Conservation (phyloP, 2,888 invertebrate species). For the Acleris laterana region DNA sequence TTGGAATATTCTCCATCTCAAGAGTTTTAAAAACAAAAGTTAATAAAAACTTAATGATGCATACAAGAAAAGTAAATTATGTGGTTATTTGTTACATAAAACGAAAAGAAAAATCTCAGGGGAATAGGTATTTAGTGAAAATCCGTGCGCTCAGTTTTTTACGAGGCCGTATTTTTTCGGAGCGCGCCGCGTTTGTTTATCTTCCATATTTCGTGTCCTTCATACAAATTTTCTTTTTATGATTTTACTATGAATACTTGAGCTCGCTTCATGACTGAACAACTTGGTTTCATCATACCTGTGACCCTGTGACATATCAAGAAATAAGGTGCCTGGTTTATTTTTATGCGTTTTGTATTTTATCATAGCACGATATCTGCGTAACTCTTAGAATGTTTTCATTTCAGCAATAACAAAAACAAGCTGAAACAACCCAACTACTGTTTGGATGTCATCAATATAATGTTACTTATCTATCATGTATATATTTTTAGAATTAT, state of each 20-base stretch:
- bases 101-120: constrained; percentile 52
- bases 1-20: too few relatives aligned
- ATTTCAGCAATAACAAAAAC: too few relatives aligned
- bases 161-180: constrained; percentile 65
- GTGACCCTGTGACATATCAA: not conserved
- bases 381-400: too few relatives aligned
- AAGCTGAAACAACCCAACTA: too few relatives aligned
- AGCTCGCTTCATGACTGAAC: constrained; percentile 37
- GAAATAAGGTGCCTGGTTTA: not conserved
- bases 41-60: constrained; percentile 24
- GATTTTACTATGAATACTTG: constrained; percentile 40
- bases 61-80: constrained; percentile 42
- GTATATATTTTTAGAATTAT: too few relatives aligned
- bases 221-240: constrained; percentile 58
- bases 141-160: constrained; percentile 60
- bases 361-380: too few relatives aligned
- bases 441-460: too few relatives aligned
- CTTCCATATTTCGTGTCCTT: constrained; percentile 61
- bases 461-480: too few relatives aligned
- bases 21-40: too few relatives aligned
- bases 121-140: constrained; percentile 54
- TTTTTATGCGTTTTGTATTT: too few relatives aligned
- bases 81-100: constrained; percentile 52
- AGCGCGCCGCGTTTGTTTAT: constrained; percentile 43
- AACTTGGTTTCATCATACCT: constrained; percentile 20